Evolutionary conservation across 1,140 invertebrate species (phyloP), one percentile per base, ranked within the genome.

Genomic region (Bombus pyrosoma): DNA sequence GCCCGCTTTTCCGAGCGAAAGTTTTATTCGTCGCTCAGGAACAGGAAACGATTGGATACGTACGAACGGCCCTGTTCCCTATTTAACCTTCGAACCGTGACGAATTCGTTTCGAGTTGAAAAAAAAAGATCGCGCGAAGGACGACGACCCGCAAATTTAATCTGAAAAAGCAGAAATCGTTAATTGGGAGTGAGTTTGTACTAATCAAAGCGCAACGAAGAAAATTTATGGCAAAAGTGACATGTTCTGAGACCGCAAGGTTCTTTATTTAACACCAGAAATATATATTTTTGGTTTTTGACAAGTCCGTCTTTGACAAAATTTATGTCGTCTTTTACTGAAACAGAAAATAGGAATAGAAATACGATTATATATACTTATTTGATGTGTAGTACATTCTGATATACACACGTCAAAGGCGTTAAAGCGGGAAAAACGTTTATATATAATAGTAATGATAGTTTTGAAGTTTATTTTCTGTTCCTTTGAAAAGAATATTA

Each of bases 41-140:
- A 80, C 68, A 39, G 83, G 68, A 80, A 73, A 28, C 68, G 77
- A 85, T 80, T 80, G 83, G 68, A 80, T 85, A 80, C 83, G 68
- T 85, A 77, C 77, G 77, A 85, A 47, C 28, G 22, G 10, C 15
- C 53, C 41, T 13, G 15, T 41, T 68, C 25, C 22, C 47, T 39
- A 37, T 62, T 72, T 41, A n/a, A 53, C 22, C 25, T 10, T 37
- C 18, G 12, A 25, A 34, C 74, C 47, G 47, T 18, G 47, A 53
- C 74, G 57, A 32, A 78, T 64, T 78, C 59, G 37, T 32, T 71
- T 39, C 32, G 28, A 5, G 3, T 25, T 25, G 4, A 72, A 41
- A 22, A 15, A 15, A 71, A 59, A 25, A 22, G 25, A 10, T 15
- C 43, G 15, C 28, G 53, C 8, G 28, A 25, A 10, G 5, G 79